A percentile compares a stretch with the other conserved stretches of the same genome.
phyloP scores from a whole-genome alignment of 2,797 vertebrate species.

The Acrossocheilus wenchowensis region DNA sequence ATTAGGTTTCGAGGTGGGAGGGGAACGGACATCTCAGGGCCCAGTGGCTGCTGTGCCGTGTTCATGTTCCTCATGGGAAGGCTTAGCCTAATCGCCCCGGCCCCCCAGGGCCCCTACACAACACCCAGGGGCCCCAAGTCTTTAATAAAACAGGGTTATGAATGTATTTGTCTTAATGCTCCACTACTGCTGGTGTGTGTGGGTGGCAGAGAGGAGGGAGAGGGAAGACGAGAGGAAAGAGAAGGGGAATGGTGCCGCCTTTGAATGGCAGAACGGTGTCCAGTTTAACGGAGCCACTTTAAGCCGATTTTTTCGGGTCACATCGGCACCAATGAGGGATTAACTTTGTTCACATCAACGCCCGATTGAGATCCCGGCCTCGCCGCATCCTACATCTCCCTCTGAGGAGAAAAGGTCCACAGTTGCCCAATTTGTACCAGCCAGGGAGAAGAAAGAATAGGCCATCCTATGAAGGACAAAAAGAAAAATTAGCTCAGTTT shows the following conservation, averaged over 20 bases:
- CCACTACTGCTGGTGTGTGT: constrained; percentile 74
- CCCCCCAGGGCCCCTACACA: constrained; percentile 64
- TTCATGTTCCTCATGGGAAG: constrained; percentile 59
- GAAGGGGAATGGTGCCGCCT: constrained; percentile 46
- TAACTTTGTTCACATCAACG: constrained; percentile 84
- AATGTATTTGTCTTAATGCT: constrained; percentile 85
- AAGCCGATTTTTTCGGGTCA: constrained; percentile 86
- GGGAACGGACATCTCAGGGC: constrained; percentile 58
- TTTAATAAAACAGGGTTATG: constrained; percentile 82
- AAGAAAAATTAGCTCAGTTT: constrained; percentile 85
- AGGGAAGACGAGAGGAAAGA: constrained; percentile 52
- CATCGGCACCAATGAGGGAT: constrained; percentile 85
- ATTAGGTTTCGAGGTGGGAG: constrained; percentile 58
- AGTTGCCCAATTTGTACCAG: constrained; percentile 83
- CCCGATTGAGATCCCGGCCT: constrained; percentile 83
- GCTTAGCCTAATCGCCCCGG: constrained; percentile 60
- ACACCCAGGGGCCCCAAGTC: constrained; percentile 61
- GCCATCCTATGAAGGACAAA: constrained; percentile 78
- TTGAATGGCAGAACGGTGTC: constrained; percentile 80
- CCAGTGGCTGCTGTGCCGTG: constrained; percentile 54
- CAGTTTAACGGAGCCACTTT: constrained; percentile 83
- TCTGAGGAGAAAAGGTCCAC: constrained; percentile 76
- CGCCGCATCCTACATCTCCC: constrained; percentile 76
- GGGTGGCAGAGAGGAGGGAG: constrained; percentile 75
- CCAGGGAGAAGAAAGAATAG: constrained; percentile 76